These are phyloP conservation scores for Volucella bombylans DNA, from an alignment of 2,888 invertebrate genomes.

Conservation along the genomic window DNA sequence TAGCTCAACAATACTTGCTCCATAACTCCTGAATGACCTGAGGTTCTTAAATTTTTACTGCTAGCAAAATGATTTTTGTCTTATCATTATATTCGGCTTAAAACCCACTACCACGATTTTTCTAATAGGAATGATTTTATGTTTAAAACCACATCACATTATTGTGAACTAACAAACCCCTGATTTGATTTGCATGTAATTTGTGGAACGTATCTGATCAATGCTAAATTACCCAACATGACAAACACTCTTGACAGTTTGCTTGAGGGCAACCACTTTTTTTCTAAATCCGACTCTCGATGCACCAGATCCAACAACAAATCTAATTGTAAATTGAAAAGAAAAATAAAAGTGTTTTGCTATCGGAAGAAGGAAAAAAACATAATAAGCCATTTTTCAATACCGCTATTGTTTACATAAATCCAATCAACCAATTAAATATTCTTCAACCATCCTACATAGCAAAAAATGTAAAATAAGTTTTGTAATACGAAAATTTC, in stretches of 20 bases:
- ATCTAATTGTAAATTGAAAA: slow-evolving; percentile 54
- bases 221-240: slow-evolving; percentile 22
- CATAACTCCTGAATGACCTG: too few species aligned
- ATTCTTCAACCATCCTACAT: slow-evolving; percentile 3
- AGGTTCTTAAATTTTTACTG: too few species aligned
- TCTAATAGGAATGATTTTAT: too few species aligned
- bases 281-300: slow-evolving; percentile 57
- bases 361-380: slow-evolving; percentile 10
- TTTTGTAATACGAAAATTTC: slow-evolving; percentile 10
- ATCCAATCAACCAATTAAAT: slow-evolving; percentile 10
- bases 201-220: slow-evolving; percentile 38
- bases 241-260: slow-evolving; percentile 42
- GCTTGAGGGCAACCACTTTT: slow-evolving; percentile 64
- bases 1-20: too few species aligned
- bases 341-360: slow-evolving; percentile 71
- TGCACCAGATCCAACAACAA: slow-evolving; percentile 62
- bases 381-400: slow-evolving; percentile 8
- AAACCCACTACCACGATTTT: too few species aligned
- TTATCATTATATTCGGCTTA: too few species aligned
- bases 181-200: too few species aligned
- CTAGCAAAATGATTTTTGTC: too few species aligned
- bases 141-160: neutral
- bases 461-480: slow-evolving; percentile 48
- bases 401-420: slow-evolving; percentile 40
- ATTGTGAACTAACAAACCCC: slow-evolving; percentile 12